Evolutionary conservation across 2,797 vertebrate genomes (phyloP).

Genomic region (Lutjanus campechanus): DNA sequence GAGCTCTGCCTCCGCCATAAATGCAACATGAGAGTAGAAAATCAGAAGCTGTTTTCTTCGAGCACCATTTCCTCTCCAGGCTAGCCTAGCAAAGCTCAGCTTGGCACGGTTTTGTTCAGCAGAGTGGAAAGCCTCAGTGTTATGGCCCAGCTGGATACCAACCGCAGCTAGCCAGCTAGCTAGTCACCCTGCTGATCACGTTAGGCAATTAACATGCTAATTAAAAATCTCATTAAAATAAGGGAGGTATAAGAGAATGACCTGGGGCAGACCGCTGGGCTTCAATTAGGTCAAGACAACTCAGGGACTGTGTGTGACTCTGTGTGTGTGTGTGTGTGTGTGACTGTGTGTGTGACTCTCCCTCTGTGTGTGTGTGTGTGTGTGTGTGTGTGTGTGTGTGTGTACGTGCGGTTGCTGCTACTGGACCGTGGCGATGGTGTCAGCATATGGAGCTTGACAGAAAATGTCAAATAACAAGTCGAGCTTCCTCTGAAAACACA

Average conservation of each 20-base stretch:
- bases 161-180: constrained; percentile 78
- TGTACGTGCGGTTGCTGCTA: constrained; percentile 16
- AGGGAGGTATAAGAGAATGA: constrained; percentile 81
- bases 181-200: constrained; percentile 81
- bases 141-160: constrained; percentile 74
- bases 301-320: constrained; percentile 52
- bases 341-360: constrained; percentile 20
- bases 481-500: constrained; percentile 19
- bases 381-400: constrained; percentile 30
- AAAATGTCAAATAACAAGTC: constrained; percentile 43
- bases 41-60: constrained; percentile 30
- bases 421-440: constrained; percentile 39
- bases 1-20: constrained; percentile 37
- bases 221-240: constrained; percentile 90
- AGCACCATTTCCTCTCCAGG: constrained; percentile 65
- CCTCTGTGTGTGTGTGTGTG: constrained; percentile 26
- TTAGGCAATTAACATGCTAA: constrained; percentile 89
- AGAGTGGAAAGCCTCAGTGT: constrained; percentile 71
- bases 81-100: constrained; percentile 50
- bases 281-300: constrained; percentile 86
- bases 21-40: constrained; percentile 44
- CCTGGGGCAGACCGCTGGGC: constrained; percentile 80
- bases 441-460: constrained; percentile 44
- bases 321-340: constrained; percentile 32
- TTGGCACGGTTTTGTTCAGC: constrained; percentile 58